Conservation (phyloP, 2,113 vertebrate genomes). For the Meriones unguiculatus region DNA sequence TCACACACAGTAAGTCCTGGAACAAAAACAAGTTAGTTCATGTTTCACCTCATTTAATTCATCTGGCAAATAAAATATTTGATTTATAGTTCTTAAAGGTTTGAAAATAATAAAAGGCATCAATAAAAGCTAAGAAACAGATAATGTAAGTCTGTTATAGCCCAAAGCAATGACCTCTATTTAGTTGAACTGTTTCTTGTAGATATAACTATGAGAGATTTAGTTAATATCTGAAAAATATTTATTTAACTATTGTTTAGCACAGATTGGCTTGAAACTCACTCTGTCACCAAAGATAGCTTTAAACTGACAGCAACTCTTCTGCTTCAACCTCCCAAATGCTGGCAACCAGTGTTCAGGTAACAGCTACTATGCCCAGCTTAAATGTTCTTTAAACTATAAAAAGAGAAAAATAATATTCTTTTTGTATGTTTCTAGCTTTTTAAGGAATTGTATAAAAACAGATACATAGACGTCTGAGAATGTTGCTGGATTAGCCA, state of each 20-base stretch:
- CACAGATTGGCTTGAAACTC: neutral
- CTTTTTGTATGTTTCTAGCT: neutral
- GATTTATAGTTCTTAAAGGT: neutral
- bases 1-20: neutral
- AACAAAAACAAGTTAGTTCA: neutral
- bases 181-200: neutral
- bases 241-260: neutral
- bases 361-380: neutral
- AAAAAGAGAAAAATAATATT: neutral
- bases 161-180: neutral
- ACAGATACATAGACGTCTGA: neutral
- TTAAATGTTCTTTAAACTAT: neutral
- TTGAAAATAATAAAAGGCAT: conserved; percentile 5
- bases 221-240: neutral
- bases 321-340: neutral
- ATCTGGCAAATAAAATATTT: conserved; percentile 23
- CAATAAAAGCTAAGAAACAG: neutral
- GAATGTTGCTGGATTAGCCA: neutral
- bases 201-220: neutral
- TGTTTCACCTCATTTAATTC: conserved; percentile 2
- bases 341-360: neutral
- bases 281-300: neutral
- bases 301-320: neutral
- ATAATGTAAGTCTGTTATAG: neutral
- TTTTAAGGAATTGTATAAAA: conserved; percentile 10